Evolutionary conservation across 2,888 invertebrate genomes (phyloP).

Genomic region (Lathronympha strigana): DNA sequence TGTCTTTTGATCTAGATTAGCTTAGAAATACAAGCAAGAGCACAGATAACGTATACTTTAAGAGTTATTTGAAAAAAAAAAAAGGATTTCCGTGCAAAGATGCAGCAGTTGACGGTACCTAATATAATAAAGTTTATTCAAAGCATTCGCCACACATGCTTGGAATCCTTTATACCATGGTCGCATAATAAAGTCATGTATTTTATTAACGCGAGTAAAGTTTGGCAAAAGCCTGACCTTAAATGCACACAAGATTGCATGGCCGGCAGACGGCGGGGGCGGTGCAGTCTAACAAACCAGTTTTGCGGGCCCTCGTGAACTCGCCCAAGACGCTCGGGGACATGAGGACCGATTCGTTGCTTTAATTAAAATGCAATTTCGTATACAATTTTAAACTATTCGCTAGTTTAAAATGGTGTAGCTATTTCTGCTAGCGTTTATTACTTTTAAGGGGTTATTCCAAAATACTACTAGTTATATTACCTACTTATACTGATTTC

Average conservation of each 20-base stretch:
- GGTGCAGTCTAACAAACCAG: conserved; percentile 62
- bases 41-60: no score
- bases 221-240: conserved; percentile 38
- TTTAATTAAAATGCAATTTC: conserved; percentile 43
- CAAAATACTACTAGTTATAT: no score
- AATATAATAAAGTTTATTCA: no score
- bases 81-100: no score
- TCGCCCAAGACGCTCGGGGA: conserved; percentile 53
- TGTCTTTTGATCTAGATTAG: no score
- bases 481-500: no score
- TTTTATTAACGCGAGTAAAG: conserved; percentile 28
- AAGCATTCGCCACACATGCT: conserved; percentile 3
- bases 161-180: neutral
- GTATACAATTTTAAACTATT: conserved; percentile 20
- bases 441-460: neutral
- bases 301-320: conserved; percentile 70
- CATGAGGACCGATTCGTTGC: conserved; percentile 57
- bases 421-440: neutral
- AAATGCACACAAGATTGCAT: conserved; percentile 38
- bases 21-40: no score
- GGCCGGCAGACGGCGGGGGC: conserved; percentile 48
- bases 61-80: no score
- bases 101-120: no score
- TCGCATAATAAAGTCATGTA: conserved; percentile 10
- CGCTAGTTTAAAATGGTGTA: conserved; percentile 1